A percentile compares a stretch with the other conserved stretches of the same genome.
Conservation (phyloP, 1,140 invertebrate genomes). For the Drosophila rufa region DNA sequence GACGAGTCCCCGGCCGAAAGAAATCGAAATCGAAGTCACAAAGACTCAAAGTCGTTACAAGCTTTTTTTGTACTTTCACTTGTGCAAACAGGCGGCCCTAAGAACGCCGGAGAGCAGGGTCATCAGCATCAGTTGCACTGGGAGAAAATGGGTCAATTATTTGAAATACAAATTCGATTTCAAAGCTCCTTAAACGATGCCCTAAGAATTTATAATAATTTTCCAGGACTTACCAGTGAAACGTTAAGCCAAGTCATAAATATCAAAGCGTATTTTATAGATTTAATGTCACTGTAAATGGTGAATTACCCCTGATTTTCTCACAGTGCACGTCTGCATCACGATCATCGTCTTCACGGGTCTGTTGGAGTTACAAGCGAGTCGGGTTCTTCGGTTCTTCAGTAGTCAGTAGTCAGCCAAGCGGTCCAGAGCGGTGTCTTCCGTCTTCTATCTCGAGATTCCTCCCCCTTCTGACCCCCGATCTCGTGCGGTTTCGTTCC, state of each 20-base stretch:
- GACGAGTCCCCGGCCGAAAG: constrained; percentile 12
- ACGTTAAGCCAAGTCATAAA: no score
- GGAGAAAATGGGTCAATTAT: neutral
- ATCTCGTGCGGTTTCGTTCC: neutral
- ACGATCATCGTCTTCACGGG: constrained; percentile 17
- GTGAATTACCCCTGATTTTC: neutral
- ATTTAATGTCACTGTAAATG: no score
- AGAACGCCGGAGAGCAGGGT: constrained; percentile 60
- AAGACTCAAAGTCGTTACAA: constrained; percentile 54
- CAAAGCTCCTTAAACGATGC: no score
- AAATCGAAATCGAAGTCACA: constrained; percentile 37
- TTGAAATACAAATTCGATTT: no score
- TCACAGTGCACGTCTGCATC: constrained; percentile 19
- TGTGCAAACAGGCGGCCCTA: constrained; percentile 69
- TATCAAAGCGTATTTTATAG: no score
- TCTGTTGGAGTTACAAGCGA: constrained; percentile 50
- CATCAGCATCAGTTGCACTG: constrained; percentile 22
- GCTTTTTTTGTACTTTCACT: constrained; percentile 73
- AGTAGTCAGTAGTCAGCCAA: constrained; percentile 80
- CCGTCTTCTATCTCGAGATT: constrained; percentile 12
- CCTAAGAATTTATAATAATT: no score
- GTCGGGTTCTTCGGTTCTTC: constrained; percentile 49
- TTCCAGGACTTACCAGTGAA: no score
- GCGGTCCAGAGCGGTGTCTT: constrained; percentile 53
- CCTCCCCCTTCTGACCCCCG: neutral